These are phyloP conservation scores for Macrophya annulata DNA, from an alignment of 2,888 invertebrate species.

Conservation along the genomic window DNA sequence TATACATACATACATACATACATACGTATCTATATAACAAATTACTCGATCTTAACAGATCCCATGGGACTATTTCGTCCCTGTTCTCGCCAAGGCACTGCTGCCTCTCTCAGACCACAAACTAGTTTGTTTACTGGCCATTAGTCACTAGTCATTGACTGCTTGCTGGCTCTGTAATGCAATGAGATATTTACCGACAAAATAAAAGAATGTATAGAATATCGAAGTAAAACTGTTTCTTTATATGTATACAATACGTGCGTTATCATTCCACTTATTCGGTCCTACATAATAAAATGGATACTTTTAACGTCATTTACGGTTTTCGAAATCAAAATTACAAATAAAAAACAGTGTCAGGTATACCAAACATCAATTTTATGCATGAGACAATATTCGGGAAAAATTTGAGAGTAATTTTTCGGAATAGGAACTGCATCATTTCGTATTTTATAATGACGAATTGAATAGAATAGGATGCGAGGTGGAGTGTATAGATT, in stretches of 20 bases:
- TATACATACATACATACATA: not conserved
- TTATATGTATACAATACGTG: not conserved
- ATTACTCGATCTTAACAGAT: constrained; percentile 21
- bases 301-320: not conserved
- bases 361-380: not conserved
- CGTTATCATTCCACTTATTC: not conserved
- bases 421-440: not conserved
- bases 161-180: not conserved
- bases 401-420: no score
- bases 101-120: constrained; percentile 2
- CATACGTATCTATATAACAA: constrained; percentile 8
- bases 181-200: not conserved
- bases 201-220: not conserved
- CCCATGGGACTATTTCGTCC: constrained; percentile 24
- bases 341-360: no score
- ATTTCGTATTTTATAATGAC: not conserved
- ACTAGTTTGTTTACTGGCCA: constrained; percentile 37
- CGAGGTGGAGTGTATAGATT: not conserved
- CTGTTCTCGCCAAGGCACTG: not conserved
- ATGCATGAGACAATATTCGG: no score
- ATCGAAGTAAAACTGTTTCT: not conserved
- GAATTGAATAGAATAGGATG: not conserved
- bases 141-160: constrained; percentile 48
- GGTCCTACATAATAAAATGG: not conserved
- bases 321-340: no score